phyloP scores from a whole-genome alignment of 2,797 vertebrate species.

The Phaenicophaeus curvirostris region DNA sequence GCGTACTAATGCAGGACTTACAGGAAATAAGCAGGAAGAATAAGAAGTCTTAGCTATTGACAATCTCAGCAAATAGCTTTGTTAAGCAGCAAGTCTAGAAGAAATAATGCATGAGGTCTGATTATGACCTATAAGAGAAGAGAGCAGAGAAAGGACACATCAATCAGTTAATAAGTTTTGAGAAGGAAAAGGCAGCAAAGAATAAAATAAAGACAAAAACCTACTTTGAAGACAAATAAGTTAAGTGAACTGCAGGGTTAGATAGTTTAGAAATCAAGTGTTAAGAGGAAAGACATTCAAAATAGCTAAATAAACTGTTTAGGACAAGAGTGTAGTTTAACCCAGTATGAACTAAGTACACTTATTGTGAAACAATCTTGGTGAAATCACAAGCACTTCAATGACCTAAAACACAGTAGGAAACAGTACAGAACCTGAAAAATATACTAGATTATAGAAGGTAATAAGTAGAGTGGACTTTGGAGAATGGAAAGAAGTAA shows the following conservation, averaged over 20 bases:
- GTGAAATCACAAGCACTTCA: background rate
- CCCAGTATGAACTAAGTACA: background rate
- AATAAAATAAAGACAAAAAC: background rate
- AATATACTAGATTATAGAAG: background rate
- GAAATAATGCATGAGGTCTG: background rate
- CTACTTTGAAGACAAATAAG: background rate
- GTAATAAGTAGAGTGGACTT: background rate
- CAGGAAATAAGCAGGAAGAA: background rate
- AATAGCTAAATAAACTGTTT: background rate
- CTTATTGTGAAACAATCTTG: background rate
- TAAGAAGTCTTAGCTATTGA: background rate
- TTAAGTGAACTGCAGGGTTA: background rate
- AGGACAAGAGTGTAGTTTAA: background rate
- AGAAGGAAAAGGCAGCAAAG: background rate
- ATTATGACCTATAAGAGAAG: background rate
- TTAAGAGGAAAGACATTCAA: background rate
- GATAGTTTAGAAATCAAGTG: background rate
- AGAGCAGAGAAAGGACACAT: background rate
- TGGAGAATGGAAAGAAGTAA: background rate
- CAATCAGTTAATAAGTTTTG: background rate
- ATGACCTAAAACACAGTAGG: background rate
- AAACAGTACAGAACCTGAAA: background rate
- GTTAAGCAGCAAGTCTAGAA: background rate
- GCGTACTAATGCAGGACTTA: background rate
- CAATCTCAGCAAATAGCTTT: background rate